Conservation (phyloP, 2,797 vertebrate species). For the Nasua narica region DNA sequence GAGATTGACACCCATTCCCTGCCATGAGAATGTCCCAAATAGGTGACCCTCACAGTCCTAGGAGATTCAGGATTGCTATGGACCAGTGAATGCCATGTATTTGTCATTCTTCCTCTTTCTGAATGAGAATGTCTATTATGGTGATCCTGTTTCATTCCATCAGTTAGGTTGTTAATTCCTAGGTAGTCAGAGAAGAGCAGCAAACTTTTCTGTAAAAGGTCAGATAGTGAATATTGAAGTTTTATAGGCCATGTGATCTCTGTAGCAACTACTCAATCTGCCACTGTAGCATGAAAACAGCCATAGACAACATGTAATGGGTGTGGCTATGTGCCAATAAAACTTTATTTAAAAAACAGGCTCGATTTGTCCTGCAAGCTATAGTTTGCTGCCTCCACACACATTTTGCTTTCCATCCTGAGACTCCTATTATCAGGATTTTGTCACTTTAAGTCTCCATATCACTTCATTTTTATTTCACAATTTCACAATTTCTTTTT, state of each 20-base stretch:
- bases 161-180: background rate
- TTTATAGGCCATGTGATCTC: background rate
- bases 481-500: conserved; percentile 29
- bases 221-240: background rate
- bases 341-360: conserved; percentile 23
- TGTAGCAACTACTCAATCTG: background rate
- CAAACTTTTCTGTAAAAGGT: background rate
- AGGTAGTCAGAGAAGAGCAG: background rate
- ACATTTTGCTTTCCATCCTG: background rate
- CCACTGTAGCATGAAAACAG: background rate
- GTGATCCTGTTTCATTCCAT: background rate
- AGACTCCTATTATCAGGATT: background rate
- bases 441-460: background rate
- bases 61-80: background rate
- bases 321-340: background rate
- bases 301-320: background rate
- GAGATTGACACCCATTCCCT: background rate
- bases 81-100: background rate
- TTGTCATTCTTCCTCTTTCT: background rate
- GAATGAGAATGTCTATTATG: background rate
- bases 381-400: background rate
- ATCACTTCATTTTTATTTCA: conserved; percentile 33
- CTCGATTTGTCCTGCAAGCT: background rate
- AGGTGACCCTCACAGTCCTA: background rate
- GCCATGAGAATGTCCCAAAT: background rate